Percentiles rank a stretch among this genome's conserved stretches.
These are phyloP conservation scores for Dexiosoma caninum DNA, from an alignment of 2,888 invertebrate genomes.

Conservation along the genomic window DNA sequence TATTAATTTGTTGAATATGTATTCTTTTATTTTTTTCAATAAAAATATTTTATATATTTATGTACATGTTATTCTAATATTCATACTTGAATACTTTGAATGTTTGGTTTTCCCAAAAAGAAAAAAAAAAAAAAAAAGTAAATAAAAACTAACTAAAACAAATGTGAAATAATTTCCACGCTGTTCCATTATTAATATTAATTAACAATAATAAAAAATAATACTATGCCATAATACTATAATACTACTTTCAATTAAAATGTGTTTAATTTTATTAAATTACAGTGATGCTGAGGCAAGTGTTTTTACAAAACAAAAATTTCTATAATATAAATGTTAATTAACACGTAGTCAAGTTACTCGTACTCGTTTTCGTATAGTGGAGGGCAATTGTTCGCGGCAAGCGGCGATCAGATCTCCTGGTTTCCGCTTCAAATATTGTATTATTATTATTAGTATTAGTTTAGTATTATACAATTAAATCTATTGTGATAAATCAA, in stretches of 20 bases:
- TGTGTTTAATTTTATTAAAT: slow-evolving; percentile 12
- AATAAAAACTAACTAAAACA: background rate
- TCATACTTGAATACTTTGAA: background rate
- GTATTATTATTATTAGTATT: too few species aligned
- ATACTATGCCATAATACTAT: slow-evolving; percentile 18
- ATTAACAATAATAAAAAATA: slow-evolving; percentile 21
- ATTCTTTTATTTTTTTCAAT: background rate
- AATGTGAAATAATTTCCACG: slow-evolving; percentile 25
- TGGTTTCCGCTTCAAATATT: too few species aligned
- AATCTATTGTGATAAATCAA: too few species aligned
- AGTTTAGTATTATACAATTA: too few species aligned
- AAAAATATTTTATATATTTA: slow-evolving; percentile 11
- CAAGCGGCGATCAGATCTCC: too few species aligned
- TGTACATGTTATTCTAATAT: slow-evolving; percentile 29
- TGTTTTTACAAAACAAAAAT: too few species aligned
- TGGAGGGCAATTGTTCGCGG: too few species aligned
- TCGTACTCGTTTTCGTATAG: too few species aligned
- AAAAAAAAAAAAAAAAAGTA: background rate
- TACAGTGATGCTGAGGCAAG: too few species aligned
- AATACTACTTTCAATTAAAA: background rate
- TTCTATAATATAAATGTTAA: too few species aligned
- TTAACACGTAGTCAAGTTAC: too few species aligned
- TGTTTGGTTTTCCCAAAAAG: slow-evolving; percentile 1
- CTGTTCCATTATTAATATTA: slow-evolving; percentile 52
- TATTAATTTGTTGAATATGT: slow-evolving; percentile 28